These are phyloP conservation scores for Psammodynastes pulverulentus DNA, from an alignment of 2,113 vertebrate genomes.

Conservation along the genomic window DNA sequence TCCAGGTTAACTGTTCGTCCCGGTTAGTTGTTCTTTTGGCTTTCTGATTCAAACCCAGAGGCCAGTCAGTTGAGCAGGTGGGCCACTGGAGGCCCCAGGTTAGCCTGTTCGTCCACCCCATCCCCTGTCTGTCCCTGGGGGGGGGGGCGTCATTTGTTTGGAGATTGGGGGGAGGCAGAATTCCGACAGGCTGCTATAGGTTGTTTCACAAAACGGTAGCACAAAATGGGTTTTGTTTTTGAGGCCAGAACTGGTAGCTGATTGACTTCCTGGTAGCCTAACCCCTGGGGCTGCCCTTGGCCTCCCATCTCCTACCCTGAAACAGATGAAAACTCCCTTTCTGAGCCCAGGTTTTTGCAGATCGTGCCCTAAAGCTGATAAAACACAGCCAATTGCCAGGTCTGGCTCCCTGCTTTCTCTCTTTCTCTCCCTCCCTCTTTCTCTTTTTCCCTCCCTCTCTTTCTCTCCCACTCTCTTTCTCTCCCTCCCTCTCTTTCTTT, in stretches of 20 bases:
- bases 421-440: slow-evolving; percentile 43
- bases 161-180: not conserved
- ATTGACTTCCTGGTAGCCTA: not conserved
- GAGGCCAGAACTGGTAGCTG: not conserved
- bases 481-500: not conserved
- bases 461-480: too few relatives aligned
- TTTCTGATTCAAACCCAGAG: not conserved
- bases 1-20: not conserved
- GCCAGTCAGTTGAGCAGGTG: not conserved
- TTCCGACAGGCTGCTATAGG: not conserved
- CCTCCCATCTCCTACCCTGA: not conserved
- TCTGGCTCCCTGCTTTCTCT: slow-evolving; percentile 56
- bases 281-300: not conserved
- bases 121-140: not conserved
- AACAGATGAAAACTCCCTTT: not conserved
- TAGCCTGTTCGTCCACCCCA: not conserved
- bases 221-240: not conserved
- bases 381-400: slow-evolving; percentile 47
- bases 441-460: rapidly evolving
- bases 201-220: not conserved
- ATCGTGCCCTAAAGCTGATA: not conserved
- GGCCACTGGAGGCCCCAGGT: not conserved
- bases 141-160: too few relatives aligned
- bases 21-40: not conserved
- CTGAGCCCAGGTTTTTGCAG: rapidly evolving